These are phyloP conservation scores for Xanthostigma xanthostigma DNA, from an alignment of 2,888 invertebrate species.

Conservation along the genomic window DNA sequence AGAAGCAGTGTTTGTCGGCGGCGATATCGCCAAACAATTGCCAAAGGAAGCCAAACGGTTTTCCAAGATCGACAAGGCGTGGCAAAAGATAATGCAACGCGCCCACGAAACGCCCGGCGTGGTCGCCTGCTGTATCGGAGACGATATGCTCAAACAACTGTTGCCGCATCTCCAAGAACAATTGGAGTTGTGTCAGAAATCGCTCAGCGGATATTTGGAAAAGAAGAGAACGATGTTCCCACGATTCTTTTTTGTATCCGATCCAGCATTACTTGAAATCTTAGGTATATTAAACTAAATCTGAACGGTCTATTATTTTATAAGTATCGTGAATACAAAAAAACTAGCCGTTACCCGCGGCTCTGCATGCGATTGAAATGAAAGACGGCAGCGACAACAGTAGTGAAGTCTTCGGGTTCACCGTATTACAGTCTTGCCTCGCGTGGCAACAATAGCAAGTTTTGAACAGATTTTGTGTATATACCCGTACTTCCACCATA, in stretches of 20 bases:
- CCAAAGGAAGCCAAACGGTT: constrained; percentile 91
- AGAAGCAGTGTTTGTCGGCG: constrained; percentile 95
- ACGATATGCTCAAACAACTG: constrained; percentile 80
- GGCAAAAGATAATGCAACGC: constrained; percentile 96
- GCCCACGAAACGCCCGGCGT: constrained; percentile 95
- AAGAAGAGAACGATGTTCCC: constrained; percentile 88
- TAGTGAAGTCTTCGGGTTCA: too few species aligned
- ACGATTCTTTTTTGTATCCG: constrained; percentile 86
- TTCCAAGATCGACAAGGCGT: constrained; percentile 93
- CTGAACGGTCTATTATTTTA: too few species aligned
- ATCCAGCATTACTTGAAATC: constrained; percentile 80
- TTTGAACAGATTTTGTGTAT: too few species aligned
- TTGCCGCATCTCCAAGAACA: constrained; percentile 92
- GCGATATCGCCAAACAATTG: constrained; percentile 95
- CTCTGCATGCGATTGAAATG: too few species aligned
- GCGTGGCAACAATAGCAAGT: too few species aligned
- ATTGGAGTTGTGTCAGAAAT: constrained; percentile 91
- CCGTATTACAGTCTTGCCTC: too few species aligned
- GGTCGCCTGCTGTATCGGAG: constrained; percentile 90
- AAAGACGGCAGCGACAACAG: too few species aligned
- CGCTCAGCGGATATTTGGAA: constrained; percentile 85
- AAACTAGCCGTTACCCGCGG: too few species aligned
- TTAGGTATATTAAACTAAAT: constrained; percentile 27
- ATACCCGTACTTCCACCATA: too few species aligned
- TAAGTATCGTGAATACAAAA: too few species aligned